A percentile compares a stretch with the other conserved stretches of the same genome.
phyloP scores from a whole-genome alignment of 2,888 invertebrate species.

The Miltochrista miniata region DNA sequence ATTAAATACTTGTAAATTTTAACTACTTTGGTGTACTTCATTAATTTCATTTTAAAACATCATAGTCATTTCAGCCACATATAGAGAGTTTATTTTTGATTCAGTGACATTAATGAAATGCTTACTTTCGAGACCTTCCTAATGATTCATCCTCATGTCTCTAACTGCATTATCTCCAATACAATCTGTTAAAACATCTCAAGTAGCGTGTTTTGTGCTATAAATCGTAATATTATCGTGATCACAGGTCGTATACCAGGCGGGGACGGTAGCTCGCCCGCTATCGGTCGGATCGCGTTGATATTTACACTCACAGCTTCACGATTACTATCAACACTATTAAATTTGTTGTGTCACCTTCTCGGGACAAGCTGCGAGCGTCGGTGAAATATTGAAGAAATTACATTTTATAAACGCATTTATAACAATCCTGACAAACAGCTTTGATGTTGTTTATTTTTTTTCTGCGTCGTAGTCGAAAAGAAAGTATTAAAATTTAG shows the following conservation, averaged over 20 bases:
- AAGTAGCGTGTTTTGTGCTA: slow-evolving; percentile 57
- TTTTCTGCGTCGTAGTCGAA: background rate
- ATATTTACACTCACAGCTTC: slow-evolving; percentile 50
- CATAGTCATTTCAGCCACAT: too few species aligned
- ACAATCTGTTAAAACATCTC: slow-evolving; percentile 56
- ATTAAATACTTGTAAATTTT: too few species aligned
- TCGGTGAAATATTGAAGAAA: background rate
- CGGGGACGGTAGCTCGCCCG: slow-evolving; percentile 55
- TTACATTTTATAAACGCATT: background rate
- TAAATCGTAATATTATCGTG: slow-evolving; percentile 74
- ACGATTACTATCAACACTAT: slow-evolving; percentile 73
- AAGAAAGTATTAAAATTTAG: background rate
- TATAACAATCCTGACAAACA: background rate
- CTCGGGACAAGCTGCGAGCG: slow-evolving; percentile 40
- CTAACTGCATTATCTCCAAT: slow-evolving; percentile 18
- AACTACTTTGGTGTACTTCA: too few species aligned
- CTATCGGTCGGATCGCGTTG: slow-evolving; percentile 57
- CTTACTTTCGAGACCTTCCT: background rate
- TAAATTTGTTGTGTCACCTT: slow-evolving; percentile 55
- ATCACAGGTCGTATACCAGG: slow-evolving; percentile 64
- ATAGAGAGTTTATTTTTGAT: too few species aligned
- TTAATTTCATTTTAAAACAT: too few species aligned
- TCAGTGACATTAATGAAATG: too few species aligned
- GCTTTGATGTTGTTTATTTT: background rate
- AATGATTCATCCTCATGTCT: slow-evolving; percentile 8